Evolutionary conservation across 2,113 vertebrate genomes (phyloP).

Genomic region (Piaya cayana): DNA sequence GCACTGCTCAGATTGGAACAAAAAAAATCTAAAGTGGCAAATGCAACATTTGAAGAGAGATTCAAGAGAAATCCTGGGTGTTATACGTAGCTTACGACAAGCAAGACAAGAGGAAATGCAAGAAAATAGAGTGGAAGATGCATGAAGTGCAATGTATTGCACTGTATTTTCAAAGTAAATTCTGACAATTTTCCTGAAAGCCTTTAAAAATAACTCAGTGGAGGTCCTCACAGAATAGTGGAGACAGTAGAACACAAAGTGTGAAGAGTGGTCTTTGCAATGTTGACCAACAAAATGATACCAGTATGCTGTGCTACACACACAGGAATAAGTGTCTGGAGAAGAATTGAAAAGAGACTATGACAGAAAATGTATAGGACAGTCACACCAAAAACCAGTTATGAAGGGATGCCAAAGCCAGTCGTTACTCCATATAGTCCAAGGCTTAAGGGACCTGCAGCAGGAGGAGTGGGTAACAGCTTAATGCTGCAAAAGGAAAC

Average conservation of each 20-base stretch:
- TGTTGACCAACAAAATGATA: neutral
- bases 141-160: too few species aligned
- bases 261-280: neutral
- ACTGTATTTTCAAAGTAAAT: too few species aligned
- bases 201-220: too few species aligned
- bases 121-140: too few species aligned
- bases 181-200: too few species aligned
- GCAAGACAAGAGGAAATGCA: too few species aligned
- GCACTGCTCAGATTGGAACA: too few species aligned
- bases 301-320: neutral
- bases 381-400: neutral
- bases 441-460: neutral
- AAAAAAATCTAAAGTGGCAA: too few species aligned
- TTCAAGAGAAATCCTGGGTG: too few species aligned
- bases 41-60: too few species aligned
- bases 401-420: neutral
- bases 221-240: neutral
- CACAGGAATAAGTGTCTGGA: neutral
- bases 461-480: neutral
- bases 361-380: neutral
- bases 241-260: neutral
- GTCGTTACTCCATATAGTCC: neutral
- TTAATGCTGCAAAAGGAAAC: neutral
- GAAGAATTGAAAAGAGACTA: neutral
- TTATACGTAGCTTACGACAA: too few species aligned